Evolutionary conservation across 2,888 invertebrate genomes (phyloP), one percentile per base, ranked within the genome.

Genomic region (Brachyptera risi): DNA sequence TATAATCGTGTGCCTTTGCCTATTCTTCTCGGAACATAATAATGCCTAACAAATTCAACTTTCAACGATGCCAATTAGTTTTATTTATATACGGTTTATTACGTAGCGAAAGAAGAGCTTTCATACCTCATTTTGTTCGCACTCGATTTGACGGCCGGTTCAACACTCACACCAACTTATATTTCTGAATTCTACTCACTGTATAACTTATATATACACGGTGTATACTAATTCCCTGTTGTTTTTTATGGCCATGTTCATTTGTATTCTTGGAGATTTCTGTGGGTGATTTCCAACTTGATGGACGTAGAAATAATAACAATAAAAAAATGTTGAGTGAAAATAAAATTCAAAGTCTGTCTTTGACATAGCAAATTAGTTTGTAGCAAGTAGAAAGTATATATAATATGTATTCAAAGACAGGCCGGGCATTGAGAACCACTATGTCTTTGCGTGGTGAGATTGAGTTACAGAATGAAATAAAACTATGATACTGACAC

Each of bases 321-420:
- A 47, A 51, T 35, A 51, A 51, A 51, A 47, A 51, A 27, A 27
- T 27, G 21, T 21, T 51, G 15, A 31, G 51, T 27, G 51, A 51
- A 51, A 51, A 35, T 51, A 51, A 51, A 27, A 51, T 31, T 72
- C 74, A 70, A 74, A 73, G 75, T 75, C 76, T 77, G 77, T 74
- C 72, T 76, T 76, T 77, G 77, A 77, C 77, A 76, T 76, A 76
- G 75, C 76, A 75, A 76, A 76, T 76, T 76, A 76, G 76, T 76
- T 73, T 73, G 75, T 75, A 26, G 2, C 26, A 51, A n/a, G n/a
- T 31, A 31, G 3, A n/a, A 31, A 13, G 27, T 31, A 27, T 27
- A 26, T 35, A 17, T n/a, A n/a, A n/a, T n/a, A n/a, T n/a, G n/a
- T n/a, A n/a, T n/a, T n/a, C n/a, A n/a, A n/a, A n/a, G n/a, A n/a